Base-by-base conservation (phyloP, 2,888 invertebrate species). In the Epistrophe eligans region DNA sequence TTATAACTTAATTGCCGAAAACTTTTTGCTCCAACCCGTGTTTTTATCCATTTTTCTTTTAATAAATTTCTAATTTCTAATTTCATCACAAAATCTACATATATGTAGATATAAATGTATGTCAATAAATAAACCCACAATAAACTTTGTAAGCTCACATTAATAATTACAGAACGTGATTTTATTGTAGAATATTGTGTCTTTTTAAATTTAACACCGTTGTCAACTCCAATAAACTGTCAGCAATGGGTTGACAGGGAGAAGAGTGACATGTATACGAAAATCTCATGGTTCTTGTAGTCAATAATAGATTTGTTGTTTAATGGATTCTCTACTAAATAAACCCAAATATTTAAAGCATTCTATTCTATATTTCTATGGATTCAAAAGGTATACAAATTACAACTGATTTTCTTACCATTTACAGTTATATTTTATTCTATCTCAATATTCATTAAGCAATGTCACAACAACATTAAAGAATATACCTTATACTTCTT, bases 201-300 rank as follows among this genome's bases (percentile, higher is more conserved):
- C 28, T 74, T 77, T 87, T 48, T 71, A 72, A 76, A 76, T 72
- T 79, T 79, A 79, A 87, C 83, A 87, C 87, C 87, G 79, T 79
- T 83, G 87, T 87, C 87, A 87, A 79, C 64, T 87, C 79, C 15
- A 79, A 87, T 79, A 72, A 87, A 87, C 83, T 87, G 87, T 79
- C 87, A 87, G 52, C 70, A 57, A 43, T 67, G 32, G 72, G 58
- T 79, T 83, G 87, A 87, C 87, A 85, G 48, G 1, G 66, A 9
- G 66, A 62, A 79, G 50, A 71, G 52, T 83, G 83, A 62, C 77
- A 83, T 71, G 35, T 8, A 35, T 8, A 35, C 7, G 35, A 35
- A 35, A 62, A 71, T 70, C 40, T 82, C 64, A 24, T 19, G 70
- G 60, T 83, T 79, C 74, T 76, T 62, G 48, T 52, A 70, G n/a